Conservation (phyloP, 2,888 invertebrate genomes). For the Eupeodes luniger region DNA sequence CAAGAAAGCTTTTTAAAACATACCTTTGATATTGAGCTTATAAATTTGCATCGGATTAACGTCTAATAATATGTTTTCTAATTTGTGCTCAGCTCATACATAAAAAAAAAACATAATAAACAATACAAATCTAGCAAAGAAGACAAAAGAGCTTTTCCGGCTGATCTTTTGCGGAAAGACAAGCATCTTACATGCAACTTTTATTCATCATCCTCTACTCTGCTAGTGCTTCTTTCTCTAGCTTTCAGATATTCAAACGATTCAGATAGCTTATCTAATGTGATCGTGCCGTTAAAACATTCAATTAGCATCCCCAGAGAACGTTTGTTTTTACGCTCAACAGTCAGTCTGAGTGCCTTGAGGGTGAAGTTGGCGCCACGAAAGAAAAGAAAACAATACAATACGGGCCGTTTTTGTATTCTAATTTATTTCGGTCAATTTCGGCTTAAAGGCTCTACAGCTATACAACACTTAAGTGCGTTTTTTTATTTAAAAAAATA, state of each 20-base stretch:
- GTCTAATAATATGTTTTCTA: neutral
- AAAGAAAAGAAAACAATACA: slow-evolving; percentile 6
- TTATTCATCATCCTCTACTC: slow-evolving; percentile 18
- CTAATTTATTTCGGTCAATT: slow-evolving; percentile 10
- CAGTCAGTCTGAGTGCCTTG: slow-evolving; percentile 59
- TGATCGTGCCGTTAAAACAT: slow-evolving; percentile 49
- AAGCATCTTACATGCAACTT: slow-evolving; percentile 56
- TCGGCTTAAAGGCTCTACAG: neutral
- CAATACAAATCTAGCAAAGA: slow-evolving; percentile 17
- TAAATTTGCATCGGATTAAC: neutral
- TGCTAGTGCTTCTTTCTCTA: slow-evolving; percentile 24
- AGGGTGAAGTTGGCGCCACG: slow-evolving; percentile 54
- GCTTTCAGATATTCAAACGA: slow-evolving; percentile 48
- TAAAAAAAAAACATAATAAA: slow-evolving; percentile 21
- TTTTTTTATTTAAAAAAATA: too few relatives aligned
- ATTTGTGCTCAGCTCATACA: neutral
- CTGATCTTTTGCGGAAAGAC: slow-evolving; percentile 14
- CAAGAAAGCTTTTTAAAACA: too few relatives aligned
- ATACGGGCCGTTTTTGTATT: slow-evolving; percentile 6
- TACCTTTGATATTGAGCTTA: too few relatives aligned
- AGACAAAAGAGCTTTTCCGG: slow-evolving; percentile 59
- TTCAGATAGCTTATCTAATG: slow-evolving; percentile 45
- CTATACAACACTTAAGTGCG: too few relatives aligned
- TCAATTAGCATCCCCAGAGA: slow-evolving; percentile 66
- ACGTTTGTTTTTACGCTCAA: slow-evolving; percentile 51